Evolutionary conservation across 1,140 invertebrate species (phyloP), one percentile per base, ranked within the genome.

Genomic region (Magallana gigas): DNA sequence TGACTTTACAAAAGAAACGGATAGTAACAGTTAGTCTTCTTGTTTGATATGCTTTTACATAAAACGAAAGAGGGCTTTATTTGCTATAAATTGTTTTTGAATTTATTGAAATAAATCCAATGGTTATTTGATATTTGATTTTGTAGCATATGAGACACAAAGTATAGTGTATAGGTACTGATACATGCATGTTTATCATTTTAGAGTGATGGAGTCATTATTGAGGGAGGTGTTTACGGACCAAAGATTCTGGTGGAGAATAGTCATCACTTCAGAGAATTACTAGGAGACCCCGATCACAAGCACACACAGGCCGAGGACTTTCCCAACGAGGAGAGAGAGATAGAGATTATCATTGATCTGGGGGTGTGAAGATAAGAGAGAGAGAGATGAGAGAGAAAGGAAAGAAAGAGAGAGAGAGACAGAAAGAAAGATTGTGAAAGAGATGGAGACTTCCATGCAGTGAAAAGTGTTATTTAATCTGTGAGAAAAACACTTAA

Each of bases 1-100:
- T 92, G 11, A 93, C 92, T 8, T 59, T 93, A 11, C 58, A 90
- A 64, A 91, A 84, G 85, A 84, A 89, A 29, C 57, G 83, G 14
- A 60, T 92, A 8, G 90, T 87, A 36, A 59, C 92, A 86, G 92
- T 93, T 36, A 90, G 90, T 83, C 0, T 57, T 57, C 11, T n/a
- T 71, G 5, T 8, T 4, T 5, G 23, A 8, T 11, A 36, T 76
- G 23, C 8, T 9, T 76, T 29, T 11, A 76, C 11, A 29, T 18
- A 11, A 8, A 29, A 12, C 8, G 8, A 23, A 23, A 8, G 16
- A 29, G 29, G 23, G 12, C 12, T 23, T 29, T 8, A 29, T 36
- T 8, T 4, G 11, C 9, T 36, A 29, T 8, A 36, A 12, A 29
- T 11, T 29, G 18, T 11, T 36, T 12, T 1, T 48, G 36, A 0